A percentile compares a stretch with the other conserved stretches of the same genome.
phyloP scores from a whole-genome alignment of 2,797 vertebrate species.

The Huso huso region DNA sequence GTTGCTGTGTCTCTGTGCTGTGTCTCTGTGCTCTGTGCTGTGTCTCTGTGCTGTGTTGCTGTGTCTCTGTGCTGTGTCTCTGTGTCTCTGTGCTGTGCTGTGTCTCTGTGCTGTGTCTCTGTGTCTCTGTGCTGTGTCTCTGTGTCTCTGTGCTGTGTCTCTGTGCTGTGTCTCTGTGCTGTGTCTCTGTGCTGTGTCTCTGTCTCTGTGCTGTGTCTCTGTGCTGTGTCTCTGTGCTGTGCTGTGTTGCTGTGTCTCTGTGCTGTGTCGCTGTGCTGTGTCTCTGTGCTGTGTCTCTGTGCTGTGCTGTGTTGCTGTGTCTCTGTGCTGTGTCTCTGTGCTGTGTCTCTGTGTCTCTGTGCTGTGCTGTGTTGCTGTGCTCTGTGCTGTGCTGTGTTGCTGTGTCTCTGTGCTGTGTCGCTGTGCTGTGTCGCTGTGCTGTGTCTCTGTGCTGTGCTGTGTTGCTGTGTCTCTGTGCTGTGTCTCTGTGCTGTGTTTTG shows the following conservation, averaged over 20 bases:
- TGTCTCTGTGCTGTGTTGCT: neutral
- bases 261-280: neutral
- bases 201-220: neutral
- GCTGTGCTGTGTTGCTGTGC: neutral
- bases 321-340: no score
- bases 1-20: neutral
- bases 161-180: neutral
- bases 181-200: neutral
- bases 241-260: neutral
- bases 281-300: neutral
- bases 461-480: neutral
- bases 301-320: no score
- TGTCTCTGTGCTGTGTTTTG: neutral
- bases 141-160: neutral
- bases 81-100: neutral
- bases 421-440: neutral
- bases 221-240: neutral
- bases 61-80: neutral
- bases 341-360: constrained; percentile 1
- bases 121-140: neutral
- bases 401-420: neutral
- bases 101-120: neutral
- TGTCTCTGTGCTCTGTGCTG: neutral
- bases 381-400: neutral
- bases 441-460: neutral